These are phyloP conservation scores for Anneissia japonica DNA, from an alignment of 35 echinoderm and acorn worm genomes.

Conservation along the genomic window DNA sequence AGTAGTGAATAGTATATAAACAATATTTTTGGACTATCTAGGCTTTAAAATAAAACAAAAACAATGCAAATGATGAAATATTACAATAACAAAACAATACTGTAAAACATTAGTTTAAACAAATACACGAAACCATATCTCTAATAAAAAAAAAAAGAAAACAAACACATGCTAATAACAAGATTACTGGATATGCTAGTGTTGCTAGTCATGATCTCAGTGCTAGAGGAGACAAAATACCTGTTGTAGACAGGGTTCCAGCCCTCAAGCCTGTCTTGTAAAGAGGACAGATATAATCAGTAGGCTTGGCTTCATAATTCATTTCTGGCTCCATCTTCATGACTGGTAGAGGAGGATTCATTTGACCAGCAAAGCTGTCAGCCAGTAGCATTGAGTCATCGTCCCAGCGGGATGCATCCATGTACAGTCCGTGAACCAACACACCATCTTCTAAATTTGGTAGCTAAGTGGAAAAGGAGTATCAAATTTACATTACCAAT, in stretches of 20 bases:
- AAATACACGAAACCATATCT: no score
- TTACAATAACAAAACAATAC: no score
- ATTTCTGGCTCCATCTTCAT: slow-evolving; percentile 98
- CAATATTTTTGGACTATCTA: no score
- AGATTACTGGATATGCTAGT: no score
- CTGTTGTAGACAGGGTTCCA: slow-evolving; percentile 89
- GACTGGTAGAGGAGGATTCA: slow-evolving; percentile 91
- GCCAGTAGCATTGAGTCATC: slow-evolving; percentile 76
- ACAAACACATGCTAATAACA: no score
- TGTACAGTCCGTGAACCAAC: slow-evolving; percentile 85
- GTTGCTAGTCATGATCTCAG: no score
- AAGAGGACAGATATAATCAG: slow-evolving; percentile 77
- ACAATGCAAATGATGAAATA: no score
- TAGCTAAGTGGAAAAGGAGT: slow-evolving; percentile 28
- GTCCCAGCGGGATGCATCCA: slow-evolving; percentile 90
- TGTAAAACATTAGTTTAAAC: no score
- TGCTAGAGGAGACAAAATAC: not conserved
- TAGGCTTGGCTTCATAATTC: slow-evolving; percentile 57
- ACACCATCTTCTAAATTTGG: slow-evolving; percentile 70
- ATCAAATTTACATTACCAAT: not conserved
- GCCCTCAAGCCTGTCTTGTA: slow-evolving; percentile 91
- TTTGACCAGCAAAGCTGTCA: slow-evolving; percentile 61
- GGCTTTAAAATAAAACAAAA: no score
- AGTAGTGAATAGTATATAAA: no score
- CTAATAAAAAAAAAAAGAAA: no score